A percentile compares a stretch with the other conserved stretches of the same genome.
These are phyloP conservation scores for Nothobranchius furzeri DNA, from an alignment of 2,113 vertebrate species.

Conservation along the genomic window DNA sequence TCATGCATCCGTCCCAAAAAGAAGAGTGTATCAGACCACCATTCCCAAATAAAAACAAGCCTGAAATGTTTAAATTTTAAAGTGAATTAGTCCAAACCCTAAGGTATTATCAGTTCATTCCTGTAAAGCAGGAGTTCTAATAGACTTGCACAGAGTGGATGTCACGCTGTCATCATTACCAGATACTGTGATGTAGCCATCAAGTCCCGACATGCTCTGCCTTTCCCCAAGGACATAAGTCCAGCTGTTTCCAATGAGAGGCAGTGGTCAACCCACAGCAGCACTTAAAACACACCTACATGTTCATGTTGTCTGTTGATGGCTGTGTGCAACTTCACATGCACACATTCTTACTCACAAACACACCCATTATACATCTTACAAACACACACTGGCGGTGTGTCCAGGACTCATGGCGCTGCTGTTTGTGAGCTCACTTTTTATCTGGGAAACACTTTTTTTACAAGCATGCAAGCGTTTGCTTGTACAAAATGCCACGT, in stretches of 20 bases:
- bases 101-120: neutral
- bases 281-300: slow-evolving; percentile 15
- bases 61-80: slow-evolving; percentile 8
- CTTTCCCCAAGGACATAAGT: slow-evolving; percentile 46
- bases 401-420: slow-evolving; percentile 46
- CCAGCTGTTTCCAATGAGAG: slow-evolving; percentile 50
- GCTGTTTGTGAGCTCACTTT: slow-evolving; percentile 45
- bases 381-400: slow-evolving; percentile 58
- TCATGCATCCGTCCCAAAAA: neutral
- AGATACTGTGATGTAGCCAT: slow-evolving; percentile 43
- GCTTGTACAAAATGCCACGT: slow-evolving; percentile 61
- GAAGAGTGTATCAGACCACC: neutral
- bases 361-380: slow-evolving; percentile 45
- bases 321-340: slow-evolving; percentile 13
- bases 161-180: slow-evolving; percentile 30
- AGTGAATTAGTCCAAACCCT: neutral
- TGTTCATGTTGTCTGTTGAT: slow-evolving; percentile 8
- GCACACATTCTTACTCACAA: slow-evolving; percentile 40
- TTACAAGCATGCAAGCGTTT: slow-evolving; percentile 72
- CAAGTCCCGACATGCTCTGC: slow-evolving; percentile 35
- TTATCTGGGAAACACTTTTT: slow-evolving; percentile 63
- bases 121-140: neutral
- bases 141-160: slow-evolving; percentile 29
- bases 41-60: slow-evolving; percentile 5
- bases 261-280: slow-evolving; percentile 11